Conservation (phyloP, 92 coral and sea anemone genomes). For the Paragorgia papillata region DNA sequence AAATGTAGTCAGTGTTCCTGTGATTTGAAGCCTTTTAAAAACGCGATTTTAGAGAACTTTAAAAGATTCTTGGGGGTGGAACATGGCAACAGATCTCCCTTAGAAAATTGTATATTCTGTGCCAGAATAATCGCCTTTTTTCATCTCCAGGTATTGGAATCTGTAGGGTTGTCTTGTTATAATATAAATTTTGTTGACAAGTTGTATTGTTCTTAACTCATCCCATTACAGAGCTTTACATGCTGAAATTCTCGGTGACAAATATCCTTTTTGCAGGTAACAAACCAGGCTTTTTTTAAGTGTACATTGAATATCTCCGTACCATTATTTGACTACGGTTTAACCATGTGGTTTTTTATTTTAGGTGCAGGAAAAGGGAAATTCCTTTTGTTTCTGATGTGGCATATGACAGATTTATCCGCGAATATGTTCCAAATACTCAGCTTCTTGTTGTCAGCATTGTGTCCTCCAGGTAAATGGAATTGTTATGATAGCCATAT, state of each 20-base stretch:
- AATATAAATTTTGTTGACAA: no score
- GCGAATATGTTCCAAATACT: slow-evolving; percentile 82
- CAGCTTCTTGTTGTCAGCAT: slow-evolving; percentile 91
- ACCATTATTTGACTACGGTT: no score
- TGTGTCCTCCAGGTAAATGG: slow-evolving; percentile 84
- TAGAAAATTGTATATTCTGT: no score
- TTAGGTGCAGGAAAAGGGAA: slow-evolving; percentile 88
- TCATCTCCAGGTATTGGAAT: no score
- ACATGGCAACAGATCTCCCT: no score
- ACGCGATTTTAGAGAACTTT: no score
- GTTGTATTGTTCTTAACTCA: background rate
- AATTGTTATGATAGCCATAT: background rate
- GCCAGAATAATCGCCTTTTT: no score
- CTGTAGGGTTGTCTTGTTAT: no score
- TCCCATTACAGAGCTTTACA: slow-evolving; percentile 69
- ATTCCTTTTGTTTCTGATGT: slow-evolving; percentile 88
- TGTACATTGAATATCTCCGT: no score
- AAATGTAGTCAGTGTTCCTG: no score
- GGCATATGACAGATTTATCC: slow-evolving; percentile 81
- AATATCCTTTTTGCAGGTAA: slow-evolving; percentile 90
- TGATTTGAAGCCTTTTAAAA: no score
- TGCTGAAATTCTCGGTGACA: slow-evolving; percentile 75
- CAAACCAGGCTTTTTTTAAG: background rate
- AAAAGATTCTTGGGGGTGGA: no score
- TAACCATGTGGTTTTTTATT: background rate